Evolutionary conservation across 1,140 invertebrate genomes (phyloP).

Genomic region (Drosophila nebulosa): DNA sequence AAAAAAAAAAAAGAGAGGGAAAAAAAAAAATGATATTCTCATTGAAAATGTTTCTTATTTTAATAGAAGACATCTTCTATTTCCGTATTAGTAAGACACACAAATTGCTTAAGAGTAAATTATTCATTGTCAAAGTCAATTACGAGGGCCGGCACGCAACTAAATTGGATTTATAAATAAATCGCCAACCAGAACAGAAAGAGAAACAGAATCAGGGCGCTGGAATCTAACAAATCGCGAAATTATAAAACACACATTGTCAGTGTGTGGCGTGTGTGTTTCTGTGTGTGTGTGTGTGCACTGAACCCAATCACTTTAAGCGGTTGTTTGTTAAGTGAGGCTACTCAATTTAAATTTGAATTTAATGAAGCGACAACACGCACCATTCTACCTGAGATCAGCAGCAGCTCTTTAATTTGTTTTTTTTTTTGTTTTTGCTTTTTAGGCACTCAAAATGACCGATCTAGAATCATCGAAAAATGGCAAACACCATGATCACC

Average conservation of each 20-base stretch:
- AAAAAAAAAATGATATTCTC: too few species aligned
- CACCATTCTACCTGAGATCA: constrained; percentile 1
- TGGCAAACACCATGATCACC: constrained; percentile 65
- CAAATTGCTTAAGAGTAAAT: constrained; percentile 51
- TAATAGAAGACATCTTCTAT: constrained; percentile 27
- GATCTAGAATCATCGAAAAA: constrained; percentile 56
- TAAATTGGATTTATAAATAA: constrained; percentile 53
- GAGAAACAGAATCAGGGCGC: constrained; percentile 3
- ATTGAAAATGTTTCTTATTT: constrained; percentile 2
- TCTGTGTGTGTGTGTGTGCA: constrained; percentile 25
- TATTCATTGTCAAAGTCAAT: constrained; percentile 69
- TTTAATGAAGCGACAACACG: constrained; percentile 66
- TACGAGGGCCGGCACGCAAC: constrained; percentile 49
- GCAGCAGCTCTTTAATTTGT: neutral
- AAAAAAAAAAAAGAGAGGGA: neutral
- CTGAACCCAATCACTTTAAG: constrained; percentile 9
- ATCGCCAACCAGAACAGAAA: constrained; percentile 13
- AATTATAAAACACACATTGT: constrained; percentile 56
- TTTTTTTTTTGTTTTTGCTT: neutral
- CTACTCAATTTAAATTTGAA: constrained; percentile 36
- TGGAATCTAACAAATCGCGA: constrained; percentile 41
- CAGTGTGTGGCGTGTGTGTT: constrained; percentile 10
- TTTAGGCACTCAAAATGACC: constrained; percentile 48
- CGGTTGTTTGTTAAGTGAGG: constrained; percentile 7
- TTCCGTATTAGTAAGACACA: constrained; percentile 51